A percentile compares a stretch with the other conserved stretches of the same genome.
Conservation (phyloP, 2,113 vertebrate species). For the Indicator indicator region DNA sequence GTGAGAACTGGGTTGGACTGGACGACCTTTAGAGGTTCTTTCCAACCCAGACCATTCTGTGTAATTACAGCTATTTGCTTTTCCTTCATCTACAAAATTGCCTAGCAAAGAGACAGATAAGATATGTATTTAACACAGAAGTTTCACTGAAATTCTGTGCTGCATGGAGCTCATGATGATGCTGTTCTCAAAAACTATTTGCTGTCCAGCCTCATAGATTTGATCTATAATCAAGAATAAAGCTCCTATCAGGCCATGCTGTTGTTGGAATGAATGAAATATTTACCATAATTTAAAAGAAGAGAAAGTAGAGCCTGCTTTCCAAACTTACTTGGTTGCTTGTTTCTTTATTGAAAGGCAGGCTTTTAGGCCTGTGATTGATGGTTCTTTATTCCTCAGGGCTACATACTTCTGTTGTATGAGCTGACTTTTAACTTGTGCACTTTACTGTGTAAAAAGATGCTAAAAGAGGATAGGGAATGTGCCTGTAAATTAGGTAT, state of each 20-base stretch:
- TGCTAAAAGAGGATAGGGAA: neutral
- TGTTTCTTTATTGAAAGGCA: neutral
- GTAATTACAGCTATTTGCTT: neutral
- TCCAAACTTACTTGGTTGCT: neutral
- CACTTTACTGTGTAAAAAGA: neutral
- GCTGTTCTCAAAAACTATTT: neutral
- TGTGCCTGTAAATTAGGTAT: neutral
- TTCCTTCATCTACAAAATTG: neutral
- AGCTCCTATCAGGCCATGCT: neutral
- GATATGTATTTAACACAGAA: neutral
- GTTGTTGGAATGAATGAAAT: neutral
- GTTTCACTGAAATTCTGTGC: neutral
- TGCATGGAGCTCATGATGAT: neutral
- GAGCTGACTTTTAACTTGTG: neutral
- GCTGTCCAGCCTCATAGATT: neutral
- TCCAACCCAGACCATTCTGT: too few relatives aligned
- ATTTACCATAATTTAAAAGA: neutral
- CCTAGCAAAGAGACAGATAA: neutral
- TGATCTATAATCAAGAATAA: neutral
- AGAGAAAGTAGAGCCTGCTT: neutral
- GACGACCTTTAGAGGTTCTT: too few relatives aligned
- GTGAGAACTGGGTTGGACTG: neutral
- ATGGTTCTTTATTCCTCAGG: neutral
- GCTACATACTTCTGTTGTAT: neutral
- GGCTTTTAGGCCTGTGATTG: neutral